Percentiles rank a stretch among this genome's conserved stretches.
Evolutionary conservation across 2,888 invertebrate genomes (phyloP).

Genomic region (Oithona nana): DNA sequence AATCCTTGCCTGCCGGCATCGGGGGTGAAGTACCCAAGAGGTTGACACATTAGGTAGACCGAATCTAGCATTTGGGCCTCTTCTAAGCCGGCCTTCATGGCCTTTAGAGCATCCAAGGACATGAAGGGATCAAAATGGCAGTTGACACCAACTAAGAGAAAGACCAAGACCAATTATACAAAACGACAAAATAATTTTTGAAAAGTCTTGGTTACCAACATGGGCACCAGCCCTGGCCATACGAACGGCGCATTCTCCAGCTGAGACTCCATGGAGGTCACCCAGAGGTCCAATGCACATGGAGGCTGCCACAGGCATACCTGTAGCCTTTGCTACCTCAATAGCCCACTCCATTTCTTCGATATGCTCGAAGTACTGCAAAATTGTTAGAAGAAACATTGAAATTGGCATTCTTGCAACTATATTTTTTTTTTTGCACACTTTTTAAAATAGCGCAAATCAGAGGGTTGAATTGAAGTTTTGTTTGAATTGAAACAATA

Average conservation of each 20-base stretch:
- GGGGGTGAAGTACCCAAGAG: conserved; percentile 21
- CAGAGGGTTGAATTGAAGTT: too few species aligned
- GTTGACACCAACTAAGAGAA: conserved; percentile 26
- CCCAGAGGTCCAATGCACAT: conserved; percentile 29
- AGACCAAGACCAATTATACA: background rate
- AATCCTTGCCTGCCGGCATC: conserved; percentile 26
- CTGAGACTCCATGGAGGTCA: conserved; percentile 25
- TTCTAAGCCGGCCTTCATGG: conserved; percentile 27
- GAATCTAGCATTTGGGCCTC: conserved; percentile 23
- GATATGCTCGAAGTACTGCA: conserved; percentile 27
- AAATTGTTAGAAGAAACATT: too few species aligned
- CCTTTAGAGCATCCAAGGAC: conserved; percentile 23
- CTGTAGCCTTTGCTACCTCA: conserved; percentile 24
- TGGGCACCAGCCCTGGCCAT: conserved; percentile 27
- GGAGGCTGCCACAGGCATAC: conserved; percentile 25
- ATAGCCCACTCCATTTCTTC: conserved; percentile 29
- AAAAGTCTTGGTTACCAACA: conserved; percentile 7
- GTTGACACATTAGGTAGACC: conserved; percentile 27
- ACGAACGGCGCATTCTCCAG: conserved; percentile 27
- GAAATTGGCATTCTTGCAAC: too few species aligned
- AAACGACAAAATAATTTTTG: background rate
- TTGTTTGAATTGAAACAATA: too few species aligned
- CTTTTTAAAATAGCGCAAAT: background rate
- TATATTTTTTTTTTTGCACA: background rate
- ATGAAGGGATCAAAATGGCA: conserved; percentile 28